Base-by-base conservation (phyloP, 2,113 vertebrate genomes). In the Sus scrofa region DNA sequence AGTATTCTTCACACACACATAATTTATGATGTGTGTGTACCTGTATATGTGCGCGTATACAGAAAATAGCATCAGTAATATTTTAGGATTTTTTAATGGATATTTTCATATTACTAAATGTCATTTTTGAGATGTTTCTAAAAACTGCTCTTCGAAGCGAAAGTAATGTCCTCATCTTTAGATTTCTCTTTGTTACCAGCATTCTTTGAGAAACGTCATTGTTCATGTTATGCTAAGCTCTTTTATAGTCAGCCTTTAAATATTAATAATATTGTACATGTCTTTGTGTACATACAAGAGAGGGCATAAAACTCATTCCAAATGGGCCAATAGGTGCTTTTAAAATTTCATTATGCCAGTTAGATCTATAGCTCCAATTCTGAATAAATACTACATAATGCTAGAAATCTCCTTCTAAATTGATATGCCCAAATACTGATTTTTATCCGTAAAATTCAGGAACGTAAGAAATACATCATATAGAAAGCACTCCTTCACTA, bases 371-470 rank as follows among this genome's bases (percentile, higher is more conserved):
- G 52, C 44, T 88, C 56, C 32, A 89, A 83, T 86, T 96, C 52
- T 92, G 84, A 95, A 84, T 91, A 89, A 84, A 60, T 2, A 67
- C n/a, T 78, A 78, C 7, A 95, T 81, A 60, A 77, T 93, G 30
- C 56, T 74, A 92, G 44, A 78, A 65, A 94, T 67, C 12, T 37
- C 82, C 32, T 95, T 94, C 75, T 85, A 96, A 93, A 83, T 58
- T 62, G 16, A 50, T 67, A 90, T 83, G 34, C 4, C 15, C 30
- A 22, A 81, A 91, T 77, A 92, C n/a, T 96, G 5, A 73, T 74
- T 95, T 97, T 87, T 96, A 94, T 27, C 50, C 30, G 90, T 50
- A 87, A 87, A 96, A 94, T 30, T 67, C 27, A 97, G 79, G 12
- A 94, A 86, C 24, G 16, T 84, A 92, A 94, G 65, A 94, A 90